Conservation (phyloP, 2,888 invertebrate species). For the Tetheella fluctuosa region DNA sequence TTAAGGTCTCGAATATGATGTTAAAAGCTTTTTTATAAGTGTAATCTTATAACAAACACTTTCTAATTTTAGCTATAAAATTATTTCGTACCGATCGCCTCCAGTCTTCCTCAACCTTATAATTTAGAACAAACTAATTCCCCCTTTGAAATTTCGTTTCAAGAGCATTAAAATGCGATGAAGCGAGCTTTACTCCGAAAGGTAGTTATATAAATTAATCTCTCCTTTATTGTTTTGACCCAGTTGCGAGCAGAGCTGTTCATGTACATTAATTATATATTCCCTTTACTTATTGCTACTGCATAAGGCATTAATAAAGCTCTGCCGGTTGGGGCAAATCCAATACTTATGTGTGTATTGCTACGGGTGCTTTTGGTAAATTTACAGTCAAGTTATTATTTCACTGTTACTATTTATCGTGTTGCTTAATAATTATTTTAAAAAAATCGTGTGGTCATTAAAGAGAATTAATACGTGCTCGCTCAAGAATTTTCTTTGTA, state of each 20-base stretch:
- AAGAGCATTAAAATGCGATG: constrained; percentile 12
- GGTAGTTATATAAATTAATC: constrained; percentile 48
- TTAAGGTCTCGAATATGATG: too few species aligned
- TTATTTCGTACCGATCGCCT: not conserved
- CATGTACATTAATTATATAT: constrained; percentile 61
- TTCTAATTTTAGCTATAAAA: not conserved
- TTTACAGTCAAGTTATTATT: constrained; percentile 28
- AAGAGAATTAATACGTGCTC: not conserved
- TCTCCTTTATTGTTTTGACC: constrained; percentile 59
- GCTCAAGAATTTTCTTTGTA: not conserved
- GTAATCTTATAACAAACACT: not conserved
- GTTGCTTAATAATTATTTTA: not conserved
- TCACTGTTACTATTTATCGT: constrained; percentile 12
- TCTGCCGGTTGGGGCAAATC: constrained; percentile 55
- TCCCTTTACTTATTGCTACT: constrained; percentile 57
- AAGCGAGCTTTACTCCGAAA: constrained; percentile 22
- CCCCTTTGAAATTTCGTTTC: constrained; percentile 3
- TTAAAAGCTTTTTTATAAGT: too few species aligned
- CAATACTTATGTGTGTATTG: constrained; percentile 46
- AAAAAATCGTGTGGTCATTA: not conserved
- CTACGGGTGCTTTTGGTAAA: constrained; percentile 23
- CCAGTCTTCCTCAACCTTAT: not conserved
- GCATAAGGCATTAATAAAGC: constrained; percentile 59
- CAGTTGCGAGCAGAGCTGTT: constrained; percentile 45
- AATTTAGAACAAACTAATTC: constrained; percentile 5